A percentile compares a stretch with the other conserved stretches of the same genome.
These are phyloP conservation scores for Stegophylla sp. DNA, from an alignment of 2,888 invertebrate species.

Conservation along the genomic window DNA sequence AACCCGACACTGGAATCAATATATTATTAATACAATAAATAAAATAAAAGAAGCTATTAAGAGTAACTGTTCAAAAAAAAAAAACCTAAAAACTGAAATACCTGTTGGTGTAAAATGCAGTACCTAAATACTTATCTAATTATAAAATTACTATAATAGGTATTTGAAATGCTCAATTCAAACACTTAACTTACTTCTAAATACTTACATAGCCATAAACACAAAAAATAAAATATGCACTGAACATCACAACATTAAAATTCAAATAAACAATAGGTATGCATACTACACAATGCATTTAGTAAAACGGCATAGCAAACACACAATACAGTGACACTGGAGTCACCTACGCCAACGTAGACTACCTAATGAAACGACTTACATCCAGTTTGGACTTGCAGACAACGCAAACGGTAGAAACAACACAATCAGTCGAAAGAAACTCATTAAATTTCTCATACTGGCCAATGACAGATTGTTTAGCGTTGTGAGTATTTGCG, in stretches of 20 bases:
- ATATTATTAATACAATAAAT: too few species aligned
- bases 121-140: neutral
- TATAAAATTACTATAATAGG: neutral
- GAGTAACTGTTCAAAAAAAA: neutral
- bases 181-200: neutral
- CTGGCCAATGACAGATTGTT: neutral
- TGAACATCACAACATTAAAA: neutral
- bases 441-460: slow-evolving; percentile 29
- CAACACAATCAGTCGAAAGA: slow-evolving; percentile 38
- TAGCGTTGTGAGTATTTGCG: neutral
- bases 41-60: slow-evolving; percentile 3
- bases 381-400: slow-evolving; percentile 57
- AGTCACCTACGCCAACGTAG: neutral
- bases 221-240: neutral
- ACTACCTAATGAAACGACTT: slow-evolving; percentile 32
- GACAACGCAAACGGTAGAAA: slow-evolving; percentile 47
- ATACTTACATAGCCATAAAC: neutral
- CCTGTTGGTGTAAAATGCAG: neutral
- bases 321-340: slow-evolving; percentile 27
- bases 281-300: neutral
- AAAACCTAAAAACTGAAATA: neutral
- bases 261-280: neutral
- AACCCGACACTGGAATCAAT: too few species aligned
- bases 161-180: neutral
- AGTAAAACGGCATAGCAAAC: neutral